A percentile compares a stretch with the other conserved stretches of the same genome.
These are phyloP conservation scores for Gambelia wislizenii DNA, from an alignment of 2,797 vertebrate species.

Conservation along the genomic window DNA sequence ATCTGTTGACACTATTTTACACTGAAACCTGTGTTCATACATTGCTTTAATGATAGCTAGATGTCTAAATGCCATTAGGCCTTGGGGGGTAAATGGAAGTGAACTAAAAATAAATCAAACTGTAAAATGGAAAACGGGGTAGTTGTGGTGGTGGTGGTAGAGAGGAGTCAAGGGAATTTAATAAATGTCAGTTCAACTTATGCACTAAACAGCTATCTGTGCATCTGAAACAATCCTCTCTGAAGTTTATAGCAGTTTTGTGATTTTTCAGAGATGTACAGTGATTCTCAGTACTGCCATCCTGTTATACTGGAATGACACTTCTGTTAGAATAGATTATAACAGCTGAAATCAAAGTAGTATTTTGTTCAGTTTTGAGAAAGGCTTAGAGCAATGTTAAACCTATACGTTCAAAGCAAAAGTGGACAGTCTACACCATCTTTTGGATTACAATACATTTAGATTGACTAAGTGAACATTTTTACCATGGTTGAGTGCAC, in stretches of 20 bases:
- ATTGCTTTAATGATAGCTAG: slow-evolving; percentile 7
- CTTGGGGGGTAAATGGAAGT: slow-evolving; percentile 8
- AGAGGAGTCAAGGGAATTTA: neutral
- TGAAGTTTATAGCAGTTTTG: slow-evolving; percentile 7
- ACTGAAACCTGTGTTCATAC: slow-evolving; percentile 11
- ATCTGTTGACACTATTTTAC: slow-evolving; percentile 5
- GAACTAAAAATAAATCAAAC: slow-evolving; percentile 30
- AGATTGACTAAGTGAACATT: neutral
- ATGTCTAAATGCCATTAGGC: slow-evolving; percentile 13
- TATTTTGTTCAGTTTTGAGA: neutral
- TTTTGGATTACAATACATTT: neutral
- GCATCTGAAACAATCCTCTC: neutral
- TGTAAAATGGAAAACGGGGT: slow-evolving; percentile 5
- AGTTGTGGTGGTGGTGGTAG: too few species aligned
- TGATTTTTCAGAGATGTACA: neutral
- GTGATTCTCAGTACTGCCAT: neutral
- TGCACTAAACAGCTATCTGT: slow-evolving; percentile 4
- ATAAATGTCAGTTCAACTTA: slow-evolving; percentile 24
- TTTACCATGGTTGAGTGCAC: neutral
- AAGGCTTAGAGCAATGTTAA: slow-evolving; percentile 3
- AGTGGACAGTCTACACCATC: neutral
- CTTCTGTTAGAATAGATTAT: slow-evolving; percentile 6
- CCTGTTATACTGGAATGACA: neutral
- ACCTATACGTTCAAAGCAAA: slow-evolving; percentile 2
- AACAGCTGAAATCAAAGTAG: neutral